These are phyloP conservation scores for Eledona agricola DNA, from an alignment of 2,888 invertebrate species.

Conservation along the genomic window DNA sequence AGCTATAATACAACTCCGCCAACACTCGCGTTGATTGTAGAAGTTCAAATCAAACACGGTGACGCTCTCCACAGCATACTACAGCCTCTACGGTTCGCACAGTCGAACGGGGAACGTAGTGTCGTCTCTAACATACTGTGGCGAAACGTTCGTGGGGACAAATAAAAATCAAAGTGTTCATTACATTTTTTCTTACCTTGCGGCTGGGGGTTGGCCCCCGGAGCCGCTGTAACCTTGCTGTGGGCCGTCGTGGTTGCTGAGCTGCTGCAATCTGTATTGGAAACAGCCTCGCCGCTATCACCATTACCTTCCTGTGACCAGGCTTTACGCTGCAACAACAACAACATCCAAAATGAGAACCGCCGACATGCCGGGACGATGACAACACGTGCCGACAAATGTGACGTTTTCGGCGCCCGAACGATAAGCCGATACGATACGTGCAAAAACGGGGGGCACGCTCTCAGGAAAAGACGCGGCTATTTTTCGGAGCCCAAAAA, in stretches of 20 bases:
- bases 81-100: constrained; percentile 23
- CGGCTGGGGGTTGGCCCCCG: constrained; percentile 76
- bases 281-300: constrained; percentile 65
- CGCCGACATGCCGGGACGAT: constrained; percentile 1
- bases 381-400: constrained; percentile 21
- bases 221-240: constrained; percentile 83
- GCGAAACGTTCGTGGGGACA: constrained; percentile 10
- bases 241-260: constrained; percentile 79
- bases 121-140: constrained; percentile 32
- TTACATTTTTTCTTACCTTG: constrained; percentile 63
- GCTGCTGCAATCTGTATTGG: constrained; percentile 63
- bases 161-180: constrained; percentile 47
- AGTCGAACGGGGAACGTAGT: constrained; percentile 25
- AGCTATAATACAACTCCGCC: constrained; percentile 18
- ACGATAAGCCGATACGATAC: too few relatives aligned
- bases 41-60: constrained; percentile 26
- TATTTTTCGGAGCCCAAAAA: too few relatives aligned
- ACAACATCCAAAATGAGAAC: constrained; percentile 13
- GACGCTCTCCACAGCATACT: constrained; percentile 25
- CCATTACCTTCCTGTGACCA: constrained; percentile 72
- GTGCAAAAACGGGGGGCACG: too few relatives aligned
- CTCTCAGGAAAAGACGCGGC: too few relatives aligned
- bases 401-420: too few relatives aligned
- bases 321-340: constrained; percentile 67
- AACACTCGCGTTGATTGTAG: constrained; percentile 25